These are phyloP conservation scores for Rhogogaster chlorosoma DNA, from an alignment of 2,888 invertebrate genomes.

Conservation along the genomic window DNA sequence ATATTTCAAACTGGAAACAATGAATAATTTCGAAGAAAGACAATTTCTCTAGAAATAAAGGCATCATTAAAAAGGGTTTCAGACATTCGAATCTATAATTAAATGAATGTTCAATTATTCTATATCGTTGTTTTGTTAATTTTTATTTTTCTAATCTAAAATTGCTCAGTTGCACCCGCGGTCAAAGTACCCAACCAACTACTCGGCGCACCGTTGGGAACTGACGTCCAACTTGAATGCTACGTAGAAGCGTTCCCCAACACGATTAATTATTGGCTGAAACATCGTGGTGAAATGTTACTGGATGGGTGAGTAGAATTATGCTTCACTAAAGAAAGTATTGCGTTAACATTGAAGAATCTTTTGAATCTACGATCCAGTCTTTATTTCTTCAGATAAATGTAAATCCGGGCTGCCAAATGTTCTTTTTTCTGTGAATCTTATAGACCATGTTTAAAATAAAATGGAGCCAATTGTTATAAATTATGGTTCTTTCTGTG, in stretches of 20 bases:
- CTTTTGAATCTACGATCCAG: not conserved
- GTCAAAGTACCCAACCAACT: conserved; percentile 94
- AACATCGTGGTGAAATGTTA: conserved; percentile 88
- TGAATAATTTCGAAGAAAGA: too few relatives aligned
- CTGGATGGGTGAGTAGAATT: conserved; percentile 85
- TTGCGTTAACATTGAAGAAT: not conserved
- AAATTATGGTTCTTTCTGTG: not conserved
- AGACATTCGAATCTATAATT: not conserved
- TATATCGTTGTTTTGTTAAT: not conserved
- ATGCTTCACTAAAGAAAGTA: not conserved
- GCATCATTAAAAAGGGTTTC: too few relatives aligned
- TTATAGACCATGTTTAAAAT: not conserved
- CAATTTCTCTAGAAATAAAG: too few relatives aligned
- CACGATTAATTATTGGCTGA: conserved; percentile 89
- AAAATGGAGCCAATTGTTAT: not conserved
- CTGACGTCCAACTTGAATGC: conserved; percentile 92
- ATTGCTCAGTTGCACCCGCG: conserved; percentile 88
- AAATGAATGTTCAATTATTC: not conserved
- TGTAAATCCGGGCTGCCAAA: not conserved
- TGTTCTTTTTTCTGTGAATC: not conserved
- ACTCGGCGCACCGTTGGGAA: conserved; percentile 91
- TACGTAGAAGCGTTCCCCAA: conserved; percentile 92
- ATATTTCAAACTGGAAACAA: too few relatives aligned
- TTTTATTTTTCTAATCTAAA: not conserved
- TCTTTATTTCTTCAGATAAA: not conserved